These are phyloP conservation scores for Dasysyrphus tricinctus DNA, from an alignment of 2,888 invertebrate genomes.

Conservation along the genomic window DNA sequence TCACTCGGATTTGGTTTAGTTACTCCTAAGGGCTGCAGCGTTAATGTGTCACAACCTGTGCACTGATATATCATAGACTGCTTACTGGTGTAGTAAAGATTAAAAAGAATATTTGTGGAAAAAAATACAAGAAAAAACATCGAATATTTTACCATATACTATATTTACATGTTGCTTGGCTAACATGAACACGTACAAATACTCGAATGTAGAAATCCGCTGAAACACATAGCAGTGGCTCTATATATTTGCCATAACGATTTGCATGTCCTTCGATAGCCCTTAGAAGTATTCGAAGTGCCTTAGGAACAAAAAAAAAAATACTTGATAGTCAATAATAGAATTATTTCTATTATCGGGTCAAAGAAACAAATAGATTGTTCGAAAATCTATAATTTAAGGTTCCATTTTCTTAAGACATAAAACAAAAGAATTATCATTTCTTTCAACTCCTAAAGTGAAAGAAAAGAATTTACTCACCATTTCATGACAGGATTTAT, in stretches of 20 bases:
- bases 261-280: constrained; percentile 96
- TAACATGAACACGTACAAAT: constrained; percentile 92
- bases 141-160: constrained; percentile 87
- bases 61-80: constrained; percentile 95
- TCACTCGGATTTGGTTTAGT: constrained; percentile 86
- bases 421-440: too few relatives aligned
- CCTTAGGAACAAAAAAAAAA: constrained; percentile 86
- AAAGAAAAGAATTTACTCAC: constrained; percentile 83
- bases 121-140: background rate
- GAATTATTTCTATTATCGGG: too few relatives aligned
- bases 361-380: too few relatives aligned
- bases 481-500: constrained; percentile 97
- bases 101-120: background rate
- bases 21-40: constrained; percentile 90
- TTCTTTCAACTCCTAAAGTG: too few relatives aligned
- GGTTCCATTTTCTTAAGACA: too few relatives aligned
- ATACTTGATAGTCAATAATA: background rate
- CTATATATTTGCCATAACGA: constrained; percentile 95
- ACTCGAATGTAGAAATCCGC: constrained; percentile 98
- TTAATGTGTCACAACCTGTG: constrained; percentile 92
- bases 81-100: constrained; percentile 85
- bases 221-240: constrained; percentile 94
- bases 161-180: constrained; percentile 93
- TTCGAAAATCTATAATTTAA: too few relatives aligned
- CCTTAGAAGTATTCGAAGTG: constrained; percentile 95